Percentiles rank a stretch among this genome's conserved stretches.
Conservation (phyloP, 2,888 invertebrate genomes). For the Tineola bisselliella region DNA sequence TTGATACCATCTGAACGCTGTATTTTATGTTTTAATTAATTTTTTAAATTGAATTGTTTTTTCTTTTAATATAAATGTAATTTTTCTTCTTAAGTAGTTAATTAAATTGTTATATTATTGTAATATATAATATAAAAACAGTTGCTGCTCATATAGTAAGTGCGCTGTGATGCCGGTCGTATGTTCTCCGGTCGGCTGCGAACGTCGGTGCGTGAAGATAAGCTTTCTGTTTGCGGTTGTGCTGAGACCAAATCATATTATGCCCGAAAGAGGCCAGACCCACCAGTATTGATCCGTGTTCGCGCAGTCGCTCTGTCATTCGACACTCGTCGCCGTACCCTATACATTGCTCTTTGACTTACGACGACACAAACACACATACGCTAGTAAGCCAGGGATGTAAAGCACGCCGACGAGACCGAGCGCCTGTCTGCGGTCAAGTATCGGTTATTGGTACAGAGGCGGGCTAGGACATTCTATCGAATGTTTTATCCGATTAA, state of each 20-base stretch:
- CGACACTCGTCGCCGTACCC: background rate
- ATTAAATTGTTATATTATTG: too few relatives aligned
- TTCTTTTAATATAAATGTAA: too few relatives aligned
- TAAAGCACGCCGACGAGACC: background rate
- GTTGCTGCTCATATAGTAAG: too few relatives aligned
- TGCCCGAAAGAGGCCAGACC: background rate
- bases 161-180: too few relatives aligned
- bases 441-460: background rate
- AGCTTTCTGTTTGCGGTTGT: constrained; percentile 2
- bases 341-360: background rate
- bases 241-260: constrained; percentile 5
- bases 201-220: background rate
- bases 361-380: background rate
- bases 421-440: background rate
- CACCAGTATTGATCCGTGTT: background rate
- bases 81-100: too few relatives aligned
- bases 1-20: too few relatives aligned
- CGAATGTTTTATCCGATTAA: constrained; percentile 11
- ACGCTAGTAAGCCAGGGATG: background rate
- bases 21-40: too few relatives aligned
- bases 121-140: too few relatives aligned
- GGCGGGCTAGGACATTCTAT: background rate
- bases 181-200: too few relatives aligned
- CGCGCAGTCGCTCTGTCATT: constrained; percentile 3
- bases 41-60: too few relatives aligned